Conservation (phyloP, 1,140 invertebrate genomes). For the Drosophila carrolli region DNA sequence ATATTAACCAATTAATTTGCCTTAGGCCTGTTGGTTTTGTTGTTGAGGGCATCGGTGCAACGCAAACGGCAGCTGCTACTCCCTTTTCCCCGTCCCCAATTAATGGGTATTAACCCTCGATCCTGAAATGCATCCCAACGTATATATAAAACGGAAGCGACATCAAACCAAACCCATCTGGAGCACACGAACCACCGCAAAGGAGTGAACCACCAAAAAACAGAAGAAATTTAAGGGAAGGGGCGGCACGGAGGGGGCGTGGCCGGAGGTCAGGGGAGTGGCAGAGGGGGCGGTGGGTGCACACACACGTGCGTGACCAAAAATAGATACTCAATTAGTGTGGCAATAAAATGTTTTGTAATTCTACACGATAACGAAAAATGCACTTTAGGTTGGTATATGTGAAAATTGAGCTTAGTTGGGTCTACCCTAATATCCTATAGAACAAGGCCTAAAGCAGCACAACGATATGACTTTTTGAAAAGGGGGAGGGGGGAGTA, state of each 20-base stretch:
- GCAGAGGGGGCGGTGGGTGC: constrained; percentile 19
- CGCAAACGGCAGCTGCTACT: constrained; percentile 38
- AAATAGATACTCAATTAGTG: constrained; percentile 79
- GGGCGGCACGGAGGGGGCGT: not conserved
- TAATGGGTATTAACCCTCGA: constrained; percentile 18
- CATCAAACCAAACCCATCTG: constrained; percentile 28
- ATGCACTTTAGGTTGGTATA: constrained; percentile 9
- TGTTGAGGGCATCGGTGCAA: constrained; percentile 28
- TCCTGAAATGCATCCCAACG: constrained; percentile 36
- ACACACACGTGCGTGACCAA: constrained; percentile 66
- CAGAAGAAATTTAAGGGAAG: not conserved
- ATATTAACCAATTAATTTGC: constrained; percentile 38
- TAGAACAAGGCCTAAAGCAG: not conserved
- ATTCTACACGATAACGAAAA: constrained; percentile 55
- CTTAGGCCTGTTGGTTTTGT: constrained; percentile 3
- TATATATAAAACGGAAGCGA: constrained; percentile 24
- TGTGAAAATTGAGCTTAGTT: not conserved
- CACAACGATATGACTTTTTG: not conserved
- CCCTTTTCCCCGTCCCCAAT: not conserved
- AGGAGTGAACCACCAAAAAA: constrained; percentile 10
- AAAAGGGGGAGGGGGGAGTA: not conserved
- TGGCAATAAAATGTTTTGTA: constrained; percentile 72
- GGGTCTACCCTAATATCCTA: not conserved
- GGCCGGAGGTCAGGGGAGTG: constrained; percentile 3
- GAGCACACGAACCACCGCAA: constrained; percentile 17